Evolutionary conservation across 2,888 invertebrate genomes (phyloP), one percentile per base, ranked within the genome.

Genomic region (Leuctra nigra): DNA sequence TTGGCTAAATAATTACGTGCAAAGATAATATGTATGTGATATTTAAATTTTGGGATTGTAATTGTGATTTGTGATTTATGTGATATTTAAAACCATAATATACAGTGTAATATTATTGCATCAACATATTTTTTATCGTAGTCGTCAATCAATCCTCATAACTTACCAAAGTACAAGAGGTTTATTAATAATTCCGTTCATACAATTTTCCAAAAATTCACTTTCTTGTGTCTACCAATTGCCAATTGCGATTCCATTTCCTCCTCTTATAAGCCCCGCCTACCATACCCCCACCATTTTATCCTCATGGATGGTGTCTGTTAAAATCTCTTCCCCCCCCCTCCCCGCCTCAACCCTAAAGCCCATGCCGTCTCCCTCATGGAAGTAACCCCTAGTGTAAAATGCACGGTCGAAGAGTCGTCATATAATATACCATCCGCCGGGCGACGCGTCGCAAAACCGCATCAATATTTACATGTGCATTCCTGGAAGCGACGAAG

Each of bases 331-430:
- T 39, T 20, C 39, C 39, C 36, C 39, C 9, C 6, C 18, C 6
- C 39, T 11, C n/a, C n/a, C n/a, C n/a, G n/a, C n/a, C n/a, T n/a
- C 47, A 9, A 47, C 47, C 47, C 47, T 29, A 47, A 47, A 3
- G 13, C 18, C 7, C n/a, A n/a, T n/a, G n/a, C 18, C 16, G 39
- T 36, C 16, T n/a, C 39, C 39, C 18, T 14, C 23, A 47, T 23
- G 47, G 13, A 14, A 39, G 14, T 47, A 47, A 47, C 47, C 47
- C 47, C 47, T 47, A 47, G 47, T 47, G 47, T 25, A 22, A 47
- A 47, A 47, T 23, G 16, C 47, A 47, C 47, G 47, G 24, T 47
- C 47, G 25, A 47, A 9, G 47, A 14, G 47, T 14, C 47, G 47
- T 47, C 47, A 14, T 4, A 23, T 47, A 46, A 24, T 6, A 2